Evolutionary conservation across 2,113 vertebrate genomes (phyloP), one percentile per base, ranked within the genome.

Genomic region (Anthoscopus minutus): DNA sequence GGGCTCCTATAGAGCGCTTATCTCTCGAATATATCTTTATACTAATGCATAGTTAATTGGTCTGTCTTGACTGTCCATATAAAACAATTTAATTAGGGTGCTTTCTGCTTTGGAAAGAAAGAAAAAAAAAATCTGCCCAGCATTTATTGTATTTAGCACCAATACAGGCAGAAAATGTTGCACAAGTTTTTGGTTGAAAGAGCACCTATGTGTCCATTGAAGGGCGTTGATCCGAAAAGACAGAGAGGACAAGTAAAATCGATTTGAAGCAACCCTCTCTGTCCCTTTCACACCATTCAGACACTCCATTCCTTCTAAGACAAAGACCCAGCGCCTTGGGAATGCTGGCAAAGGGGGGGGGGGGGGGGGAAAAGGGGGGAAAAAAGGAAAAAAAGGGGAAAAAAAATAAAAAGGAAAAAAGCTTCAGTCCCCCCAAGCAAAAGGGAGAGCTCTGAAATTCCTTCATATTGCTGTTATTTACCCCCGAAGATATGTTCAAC

Each of bases 181-280:
- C 98, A 98, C 98, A 98, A 98, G 98, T 97, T 98, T 98, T 98
- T 98, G 98, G 97, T 98, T 98, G 98, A 98, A 98, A 98, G 98
- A 98, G 98, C 98, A 97, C 98, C 98, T 98, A 97, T 97, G 97
- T 97, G 97, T 96, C 98, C 97, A 98, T 98, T 98, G 98, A 98
- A 98, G 98, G 97, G 98, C 98, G 98, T 96, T 98, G 98, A 98
- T 98, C 98, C 98, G 98, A 98, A 98, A 98, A 98, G 98, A 98
- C 98, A 98, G 98, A 98, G 97, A 98, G 97, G 98, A 98, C 98
- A 98, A 98, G 98, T 97, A 98, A 98, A 98, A 98, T 98, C 98
- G 98, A 98, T 98, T 98, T 97, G 98, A 98, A 98, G 98, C 97
- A 98, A 98, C 98, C 98, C 98, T 98, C 97, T 98, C 97, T 98